phyloP scores from a whole-genome alignment of 2,888 invertebrate genomes.

The Tachina grossa region DNA sequence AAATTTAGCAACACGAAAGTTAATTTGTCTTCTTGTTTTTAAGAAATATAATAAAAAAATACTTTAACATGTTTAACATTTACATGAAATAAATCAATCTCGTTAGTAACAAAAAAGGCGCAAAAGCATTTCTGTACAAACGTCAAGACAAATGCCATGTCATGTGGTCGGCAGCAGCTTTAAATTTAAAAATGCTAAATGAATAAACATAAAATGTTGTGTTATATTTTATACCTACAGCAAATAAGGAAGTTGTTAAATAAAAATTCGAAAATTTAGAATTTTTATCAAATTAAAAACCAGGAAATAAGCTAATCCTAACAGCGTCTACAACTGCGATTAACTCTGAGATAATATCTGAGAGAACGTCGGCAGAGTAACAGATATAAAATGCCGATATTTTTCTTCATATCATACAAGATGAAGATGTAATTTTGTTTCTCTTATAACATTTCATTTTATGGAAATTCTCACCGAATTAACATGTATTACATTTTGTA shows the following conservation, averaged over 20 bases:
- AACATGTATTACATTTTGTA: too few species aligned
- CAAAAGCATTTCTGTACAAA: background rate
- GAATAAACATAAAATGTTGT: background rate
- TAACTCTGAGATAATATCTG: too few species aligned
- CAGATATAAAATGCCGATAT: too few species aligned
- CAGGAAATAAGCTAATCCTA: too few species aligned
- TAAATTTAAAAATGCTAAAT: too few species aligned
- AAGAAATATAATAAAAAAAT: constrained; percentile 29
- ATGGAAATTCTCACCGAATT: too few species aligned
- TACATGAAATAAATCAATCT: constrained; percentile 38
- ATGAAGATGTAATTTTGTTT: too few species aligned
- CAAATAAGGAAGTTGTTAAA: constrained; percentile 39
- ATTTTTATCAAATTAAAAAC: background rate
- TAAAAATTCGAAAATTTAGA: constrained; percentile 31
- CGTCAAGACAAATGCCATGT: background rate
- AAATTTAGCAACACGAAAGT: background rate
- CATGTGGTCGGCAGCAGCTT: background rate
- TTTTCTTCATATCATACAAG: too few species aligned
- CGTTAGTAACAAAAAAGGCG: background rate
- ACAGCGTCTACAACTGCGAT: too few species aligned
- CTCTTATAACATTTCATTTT: too few species aligned
- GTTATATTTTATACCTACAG: background rate
- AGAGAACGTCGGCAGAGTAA: too few species aligned
- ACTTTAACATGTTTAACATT: constrained; percentile 33
- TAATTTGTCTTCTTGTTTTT: background rate